Percentiles rank a stretch among this genome's conserved stretches.
These are phyloP conservation scores for Sphaerophoria rueppellii DNA, from an alignment of 2,888 invertebrate species.

Conservation along the genomic window DNA sequence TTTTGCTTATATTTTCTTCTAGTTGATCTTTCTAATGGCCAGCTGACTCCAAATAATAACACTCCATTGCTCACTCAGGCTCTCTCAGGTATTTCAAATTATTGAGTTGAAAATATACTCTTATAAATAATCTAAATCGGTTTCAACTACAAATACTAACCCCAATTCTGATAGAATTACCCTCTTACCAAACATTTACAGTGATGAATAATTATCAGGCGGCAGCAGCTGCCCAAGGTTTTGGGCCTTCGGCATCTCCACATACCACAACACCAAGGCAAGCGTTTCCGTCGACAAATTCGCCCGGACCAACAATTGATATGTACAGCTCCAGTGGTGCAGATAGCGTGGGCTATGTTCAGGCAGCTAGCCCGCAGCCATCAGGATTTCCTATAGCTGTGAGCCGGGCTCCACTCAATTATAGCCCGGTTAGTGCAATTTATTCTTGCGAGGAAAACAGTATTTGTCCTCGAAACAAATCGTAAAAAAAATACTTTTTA, in stretches of 20 bases:
- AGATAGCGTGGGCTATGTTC: conserved; percentile 96
- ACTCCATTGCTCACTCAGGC: conserved; percentile 97
- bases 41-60: conserved; percentile 97
- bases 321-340: conserved; percentile 94
- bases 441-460: no score
- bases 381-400: conserved; percentile 97
- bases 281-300: conserved; percentile 95
- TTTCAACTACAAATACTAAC: conserved; percentile 63
- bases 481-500: neutral
- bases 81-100: conserved; percentile 90
- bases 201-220: conserved; percentile 98
- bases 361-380: conserved; percentile 98
- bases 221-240: conserved; percentile 90
- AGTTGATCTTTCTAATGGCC: conserved; percentile 98
- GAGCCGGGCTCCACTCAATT: conserved; percentile 95
- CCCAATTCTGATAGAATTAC: conserved; percentile 69
- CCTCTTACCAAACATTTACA: conserved; percentile 82
- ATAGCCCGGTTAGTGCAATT: conserved; percentile 91
- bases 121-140: conserved; percentile 29
- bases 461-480: neutral
- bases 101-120: conserved; percentile 26
- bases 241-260: conserved; percentile 92
- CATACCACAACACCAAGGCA: conserved; percentile 88
- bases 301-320: conserved; percentile 95
- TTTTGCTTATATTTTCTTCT: conserved; percentile 82